phyloP scores from a whole-genome alignment of 2,797 vertebrate genomes.

The Fistularia commersonii region DNA sequence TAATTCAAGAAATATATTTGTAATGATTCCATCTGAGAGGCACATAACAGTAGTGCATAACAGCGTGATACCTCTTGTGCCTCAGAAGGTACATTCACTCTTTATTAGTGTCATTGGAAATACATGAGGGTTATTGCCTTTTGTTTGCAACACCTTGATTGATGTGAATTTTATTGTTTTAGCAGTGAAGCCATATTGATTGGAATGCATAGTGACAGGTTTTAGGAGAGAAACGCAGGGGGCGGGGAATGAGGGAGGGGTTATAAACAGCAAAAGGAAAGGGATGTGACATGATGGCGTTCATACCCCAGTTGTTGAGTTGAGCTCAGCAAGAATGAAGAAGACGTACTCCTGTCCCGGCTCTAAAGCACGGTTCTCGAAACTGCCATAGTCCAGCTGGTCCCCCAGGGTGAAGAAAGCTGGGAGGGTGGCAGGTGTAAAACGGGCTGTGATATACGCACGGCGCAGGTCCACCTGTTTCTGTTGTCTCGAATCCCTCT shows the following conservation, averaged over 20 bases:
- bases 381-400: constrained; percentile 92
- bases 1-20: constrained; percentile 45
- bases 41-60: constrained; percentile 17
- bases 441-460: constrained; percentile 92
- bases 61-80: constrained; percentile 39
- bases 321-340: constrained; percentile 92
- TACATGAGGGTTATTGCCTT: constrained; percentile 55
- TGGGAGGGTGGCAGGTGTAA: constrained; percentile 83
- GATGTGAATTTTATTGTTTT: constrained; percentile 59
- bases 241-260: constrained; percentile 6
- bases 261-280: constrained; percentile 10
- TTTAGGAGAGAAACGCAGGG: constrained; percentile 23
- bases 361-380: constrained; percentile 91
- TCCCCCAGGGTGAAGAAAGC: constrained; percentile 89
- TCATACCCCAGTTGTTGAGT: constrained; percentile 85
- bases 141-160: constrained; percentile 56
- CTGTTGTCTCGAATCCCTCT: constrained; percentile 85
- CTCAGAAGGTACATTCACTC: constrained; percentile 32
- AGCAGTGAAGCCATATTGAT: constrained; percentile 49
- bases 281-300: constrained; percentile 18
- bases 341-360: constrained; percentile 90
- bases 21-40: constrained; percentile 31
- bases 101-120: constrained; percentile 53
- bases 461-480: constrained; percentile 87
- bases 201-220: constrained; percentile 54